Evolutionary conservation across 2,888 invertebrate species (phyloP), one percentile per base, ranked within the genome.

Genomic region (Eilema griseolum): DNA sequence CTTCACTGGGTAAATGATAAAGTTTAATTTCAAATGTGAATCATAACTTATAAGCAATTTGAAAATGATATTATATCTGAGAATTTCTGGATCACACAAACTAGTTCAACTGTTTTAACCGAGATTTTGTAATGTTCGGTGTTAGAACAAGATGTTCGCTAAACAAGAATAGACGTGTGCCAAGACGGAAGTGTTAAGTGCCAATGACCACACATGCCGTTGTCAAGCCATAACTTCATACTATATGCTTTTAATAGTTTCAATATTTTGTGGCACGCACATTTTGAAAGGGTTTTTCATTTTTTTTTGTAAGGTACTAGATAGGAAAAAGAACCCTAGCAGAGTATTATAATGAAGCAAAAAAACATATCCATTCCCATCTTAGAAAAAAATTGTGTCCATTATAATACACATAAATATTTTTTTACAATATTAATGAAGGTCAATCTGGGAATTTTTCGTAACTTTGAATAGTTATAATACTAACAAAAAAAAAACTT

Each of bases 171-270:
- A 65, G 60, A 41, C 57, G 41, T 61, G 62, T 67, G 67, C 63
- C 62, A 67, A 71, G 67, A 67, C 63, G 67, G 71, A 71, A 64
- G 63, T 64, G 67, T 33, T 8, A 60, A 67, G 56, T 67, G 71
- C 67, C 67, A 67, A 62, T 31, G 71, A 52, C 70, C 66, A 70
- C 70, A 70, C 70, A 63, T 52, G 71, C n/a, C 46, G 70, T 52
- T 37, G 57, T 56, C 37, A 37, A n/a, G 11, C 62, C 56, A 61
- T 67, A 67, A 63, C 52, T 70, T 57, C 60, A 67, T 52, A 67
- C 60, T 67, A 28, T 64, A 61, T 56, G 67, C 59, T 67, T 52
- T 46, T 60, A 64, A 33, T 23, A 67, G 16, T 70, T 66, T 52
- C 10, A 52, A 52, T 52, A 0, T 52, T n/a, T 52, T 1, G 16